These are phyloP conservation scores for Anguilla rostrata DNA, from an alignment of 2,113 vertebrate genomes.

Conservation along the genomic window DNA sequence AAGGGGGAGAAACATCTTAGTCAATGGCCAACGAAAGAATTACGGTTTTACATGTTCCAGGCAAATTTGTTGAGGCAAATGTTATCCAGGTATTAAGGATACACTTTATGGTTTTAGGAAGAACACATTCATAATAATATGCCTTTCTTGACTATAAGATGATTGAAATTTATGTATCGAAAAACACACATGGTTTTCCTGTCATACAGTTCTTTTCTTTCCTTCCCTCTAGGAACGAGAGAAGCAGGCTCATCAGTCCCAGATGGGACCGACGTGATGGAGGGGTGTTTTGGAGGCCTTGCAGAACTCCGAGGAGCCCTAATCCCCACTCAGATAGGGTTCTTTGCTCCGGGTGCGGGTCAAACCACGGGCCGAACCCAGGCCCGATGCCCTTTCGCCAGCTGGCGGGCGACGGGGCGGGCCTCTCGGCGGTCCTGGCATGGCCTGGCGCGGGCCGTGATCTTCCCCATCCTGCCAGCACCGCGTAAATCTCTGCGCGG, in stretches of 20 bases:
- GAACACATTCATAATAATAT: neutral
- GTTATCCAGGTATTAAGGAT: neutral
- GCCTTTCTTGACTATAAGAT: neutral
- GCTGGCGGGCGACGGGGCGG: neutral
- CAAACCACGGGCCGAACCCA: constrained; percentile 14
- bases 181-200: neutral
- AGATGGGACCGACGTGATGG: neutral
- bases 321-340: neutral
- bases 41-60: neutral
- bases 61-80: neutral
- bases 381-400: constrained; percentile 5
- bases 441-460: constrained; percentile 14
- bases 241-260: neutral
- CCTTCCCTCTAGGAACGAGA: neutral
- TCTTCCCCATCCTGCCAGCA: constrained; percentile 9
- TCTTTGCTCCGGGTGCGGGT: neutral
- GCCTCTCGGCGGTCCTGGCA: neutral
- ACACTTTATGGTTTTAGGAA: neutral
- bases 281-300: neutral
- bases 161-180: neutral
- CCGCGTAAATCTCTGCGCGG: constrained; percentile 33
- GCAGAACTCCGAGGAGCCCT: neutral
- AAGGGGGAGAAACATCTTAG: neutral
- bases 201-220: neutral
- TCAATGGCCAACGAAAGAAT: neutral